Percentiles rank a stretch among this genome's conserved stretches.
These are phyloP conservation scores for Volucella inflata DNA, from an alignment of 2,888 invertebrate genomes.

Conservation along the genomic window DNA sequence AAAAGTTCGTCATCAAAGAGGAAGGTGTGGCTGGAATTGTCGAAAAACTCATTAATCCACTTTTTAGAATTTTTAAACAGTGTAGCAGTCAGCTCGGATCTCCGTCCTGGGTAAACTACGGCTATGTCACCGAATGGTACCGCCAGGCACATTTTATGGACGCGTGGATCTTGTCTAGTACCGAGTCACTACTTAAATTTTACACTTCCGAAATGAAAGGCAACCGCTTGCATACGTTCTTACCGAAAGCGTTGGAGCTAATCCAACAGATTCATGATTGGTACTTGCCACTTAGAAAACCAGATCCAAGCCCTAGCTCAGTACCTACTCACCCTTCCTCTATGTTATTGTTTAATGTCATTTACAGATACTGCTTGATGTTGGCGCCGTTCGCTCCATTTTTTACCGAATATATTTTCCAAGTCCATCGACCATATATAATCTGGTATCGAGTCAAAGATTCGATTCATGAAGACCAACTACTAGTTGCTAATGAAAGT, in stretches of 20 bases:
- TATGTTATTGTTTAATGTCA: conserved; percentile 41
- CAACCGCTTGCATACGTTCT: conserved; percentile 95
- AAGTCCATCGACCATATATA: conserved; percentile 79
- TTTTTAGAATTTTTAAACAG: conserved; percentile 88
- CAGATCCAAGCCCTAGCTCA: conserved; percentile 89
- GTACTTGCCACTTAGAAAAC: conserved; percentile 97
- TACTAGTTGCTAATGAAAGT: conserved; percentile 87
- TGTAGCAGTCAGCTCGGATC: conserved; percentile 26
- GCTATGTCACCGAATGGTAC: conserved; percentile 3
- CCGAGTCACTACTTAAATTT: conserved; percentile 93
- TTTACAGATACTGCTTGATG: conserved; percentile 84
- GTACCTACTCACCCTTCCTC: background rate
- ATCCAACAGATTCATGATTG: conserved; percentile 98
- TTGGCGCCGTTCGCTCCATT: conserved; percentile 99
- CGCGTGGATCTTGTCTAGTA: conserved; percentile 96
- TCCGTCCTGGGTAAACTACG: conserved; percentile 84
- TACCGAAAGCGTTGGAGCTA: conserved; percentile 94
- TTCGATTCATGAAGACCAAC: conserved; percentile 94
- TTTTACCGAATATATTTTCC: conserved; percentile 96
- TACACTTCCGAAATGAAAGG: conserved; percentile 95
- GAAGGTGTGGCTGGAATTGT: conserved; percentile 96
- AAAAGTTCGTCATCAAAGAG: conserved; percentile 96
- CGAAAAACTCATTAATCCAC: conserved; percentile 97
- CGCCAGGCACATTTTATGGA: conserved; percentile 89
- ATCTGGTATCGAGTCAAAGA: conserved; percentile 84